These are phyloP conservation scores for Tiliqua scincoides DNA, from an alignment of 2,113 vertebrate genomes.

Conservation along the genomic window DNA sequence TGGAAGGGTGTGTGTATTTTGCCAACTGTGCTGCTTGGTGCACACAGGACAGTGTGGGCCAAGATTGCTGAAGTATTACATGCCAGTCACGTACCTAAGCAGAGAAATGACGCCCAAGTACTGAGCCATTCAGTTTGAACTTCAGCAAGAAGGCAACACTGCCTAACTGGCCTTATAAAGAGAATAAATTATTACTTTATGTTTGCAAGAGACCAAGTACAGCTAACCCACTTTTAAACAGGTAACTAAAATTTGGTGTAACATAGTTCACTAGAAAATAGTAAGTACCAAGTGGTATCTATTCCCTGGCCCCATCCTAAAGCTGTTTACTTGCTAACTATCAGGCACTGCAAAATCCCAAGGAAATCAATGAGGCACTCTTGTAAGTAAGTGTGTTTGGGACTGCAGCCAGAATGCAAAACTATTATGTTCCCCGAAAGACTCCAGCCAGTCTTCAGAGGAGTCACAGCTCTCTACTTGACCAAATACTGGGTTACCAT, in stretches of 20 bases:
- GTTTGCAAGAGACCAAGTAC: not conserved
- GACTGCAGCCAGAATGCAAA: conserved; percentile 8
- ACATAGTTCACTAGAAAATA: not conserved
- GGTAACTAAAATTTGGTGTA: not conserved
- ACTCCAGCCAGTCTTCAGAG: conserved; percentile 44
- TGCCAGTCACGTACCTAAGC: not conserved
- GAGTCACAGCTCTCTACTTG: conserved; percentile 45
- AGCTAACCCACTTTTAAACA: not conserved
- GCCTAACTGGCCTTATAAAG: not conserved
- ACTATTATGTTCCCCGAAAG: conserved; percentile 1
- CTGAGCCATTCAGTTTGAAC: not conserved
- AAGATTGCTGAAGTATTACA: too few relatives aligned
- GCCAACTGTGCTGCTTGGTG: not conserved
- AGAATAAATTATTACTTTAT: not conserved
- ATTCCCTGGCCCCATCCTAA: not conserved
- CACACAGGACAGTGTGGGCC: not conserved
- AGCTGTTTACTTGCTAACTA: not conserved
- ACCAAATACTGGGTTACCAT: conserved; percentile 51
- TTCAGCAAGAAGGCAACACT: not conserved
- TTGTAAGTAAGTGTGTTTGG: conserved; percentile 57
- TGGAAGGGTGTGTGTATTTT: not conserved
- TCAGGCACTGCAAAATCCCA: not conserved
- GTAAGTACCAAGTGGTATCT: not conserved
- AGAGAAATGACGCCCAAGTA: conserved; percentile 7
- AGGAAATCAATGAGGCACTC: conserved; percentile 7